Conservation (phyloP, 2,797 vertebrate species). For the Eleutherodactylus coqui region DNA sequence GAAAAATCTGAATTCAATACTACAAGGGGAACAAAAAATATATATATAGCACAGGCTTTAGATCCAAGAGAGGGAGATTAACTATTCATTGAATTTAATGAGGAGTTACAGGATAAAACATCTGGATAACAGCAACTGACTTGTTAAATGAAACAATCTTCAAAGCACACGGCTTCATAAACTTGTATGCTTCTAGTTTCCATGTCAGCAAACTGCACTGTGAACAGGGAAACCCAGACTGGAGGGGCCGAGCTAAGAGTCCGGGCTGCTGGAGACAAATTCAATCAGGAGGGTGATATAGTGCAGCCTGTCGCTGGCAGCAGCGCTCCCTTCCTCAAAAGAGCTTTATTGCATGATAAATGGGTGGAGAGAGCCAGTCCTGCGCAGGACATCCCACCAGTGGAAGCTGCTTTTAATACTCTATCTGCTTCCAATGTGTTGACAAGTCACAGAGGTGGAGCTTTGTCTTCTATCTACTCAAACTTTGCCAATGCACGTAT, state of each 20-base stretch:
- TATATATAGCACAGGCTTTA: slow-evolving; percentile 19
- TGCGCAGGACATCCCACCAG: slow-evolving; percentile 35
- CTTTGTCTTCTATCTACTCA: slow-evolving; percentile 20
- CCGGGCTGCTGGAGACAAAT: neutral
- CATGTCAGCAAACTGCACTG: slow-evolving; percentile 20
- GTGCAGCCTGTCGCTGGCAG: neutral
- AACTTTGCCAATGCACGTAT: slow-evolving; percentile 52
- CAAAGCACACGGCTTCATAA: slow-evolving; percentile 26
- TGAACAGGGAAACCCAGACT: slow-evolving; percentile 48
- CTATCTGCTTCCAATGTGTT: slow-evolving; percentile 39
- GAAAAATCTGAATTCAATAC: slow-evolving; percentile 30
- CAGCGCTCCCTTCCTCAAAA: slow-evolving; percentile 24
- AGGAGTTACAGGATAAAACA: neutral
- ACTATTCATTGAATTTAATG: slow-evolving; percentile 47
- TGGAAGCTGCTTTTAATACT: slow-evolving; percentile 38
- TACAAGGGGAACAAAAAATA: neutral
- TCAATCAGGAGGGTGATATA: slow-evolving; percentile 47
- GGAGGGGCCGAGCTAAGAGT: neutral
- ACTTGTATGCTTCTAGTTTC: slow-evolving; percentile 10
- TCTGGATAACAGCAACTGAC: neutral
- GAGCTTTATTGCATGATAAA: slow-evolving; percentile 43
- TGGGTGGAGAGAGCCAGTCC: slow-evolving; percentile 25
- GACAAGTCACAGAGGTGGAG: slow-evolving; percentile 47
- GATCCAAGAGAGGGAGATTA: slow-evolving; percentile 58
- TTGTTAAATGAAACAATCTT: slow-evolving; percentile 54